A percentile compares a stretch with the other conserved stretches of the same genome.
Evolutionary conservation across 1,140 invertebrate genomes (phyloP).

Genomic region (Panagrolaimus sp.): DNA sequence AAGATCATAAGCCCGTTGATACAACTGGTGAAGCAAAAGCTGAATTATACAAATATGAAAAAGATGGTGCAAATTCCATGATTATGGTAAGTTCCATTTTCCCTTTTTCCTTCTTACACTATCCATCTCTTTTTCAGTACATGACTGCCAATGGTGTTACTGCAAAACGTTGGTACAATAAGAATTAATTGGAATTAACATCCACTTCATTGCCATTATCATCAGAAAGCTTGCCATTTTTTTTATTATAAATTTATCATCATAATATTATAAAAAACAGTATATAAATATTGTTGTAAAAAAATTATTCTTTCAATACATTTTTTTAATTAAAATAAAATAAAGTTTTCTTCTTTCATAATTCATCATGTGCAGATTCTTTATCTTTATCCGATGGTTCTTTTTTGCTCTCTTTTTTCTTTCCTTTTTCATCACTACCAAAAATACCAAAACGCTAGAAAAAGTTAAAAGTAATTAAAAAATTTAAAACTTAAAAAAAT

Average conservation of each 20-base stretch:
- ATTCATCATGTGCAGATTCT: neutral
- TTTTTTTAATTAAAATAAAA: too few relatives aligned
- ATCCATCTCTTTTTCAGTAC: neutral
- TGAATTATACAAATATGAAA: neutral
- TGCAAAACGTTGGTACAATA: constrained; percentile 8
- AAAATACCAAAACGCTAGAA: neutral
- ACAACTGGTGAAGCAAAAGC: neutral
- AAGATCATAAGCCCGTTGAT: constrained; percentile 5
- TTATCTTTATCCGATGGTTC: neutral
- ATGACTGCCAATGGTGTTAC: constrained; percentile 9
- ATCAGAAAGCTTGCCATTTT: too few relatives aligned
- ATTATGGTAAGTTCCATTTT: neutral
- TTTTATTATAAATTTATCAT: neutral
- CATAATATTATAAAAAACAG: neutral
- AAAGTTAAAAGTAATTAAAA: neutral
- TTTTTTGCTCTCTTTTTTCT: neutral
- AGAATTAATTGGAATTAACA: neutral
- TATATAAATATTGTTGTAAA: neutral
- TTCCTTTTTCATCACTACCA: neutral
- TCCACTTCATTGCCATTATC: too few relatives aligned
- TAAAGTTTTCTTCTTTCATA: neutral
- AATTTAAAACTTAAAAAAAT: neutral
- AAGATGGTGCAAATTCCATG: neutral
- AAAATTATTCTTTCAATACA: too few relatives aligned
- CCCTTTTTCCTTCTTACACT: too few relatives aligned